These are phyloP conservation scores for Erebia aethiops DNA, from an alignment of 2,888 invertebrate genomes.

Conservation along the genomic window DNA sequence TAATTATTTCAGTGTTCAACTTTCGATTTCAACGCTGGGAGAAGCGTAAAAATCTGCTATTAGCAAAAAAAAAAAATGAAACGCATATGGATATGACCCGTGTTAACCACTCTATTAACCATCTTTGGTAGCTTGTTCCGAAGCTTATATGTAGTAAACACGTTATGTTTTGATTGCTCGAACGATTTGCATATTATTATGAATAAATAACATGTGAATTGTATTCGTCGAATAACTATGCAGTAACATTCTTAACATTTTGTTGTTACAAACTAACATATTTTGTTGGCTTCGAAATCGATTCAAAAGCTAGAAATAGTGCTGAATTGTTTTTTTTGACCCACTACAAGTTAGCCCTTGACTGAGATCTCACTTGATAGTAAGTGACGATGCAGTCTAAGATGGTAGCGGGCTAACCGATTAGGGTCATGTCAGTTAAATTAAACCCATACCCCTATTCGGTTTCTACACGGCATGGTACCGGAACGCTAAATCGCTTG, in stretches of 20 bases:
- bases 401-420: too few species aligned
- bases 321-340: too few species aligned
- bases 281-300: too few species aligned
- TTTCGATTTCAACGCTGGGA: not conserved
- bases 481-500: too few species aligned
- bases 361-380: too few species aligned
- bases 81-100: not conserved
- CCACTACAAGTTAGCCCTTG: too few species aligned
- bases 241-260: not conserved
- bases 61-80: slow-evolving; percentile 3
- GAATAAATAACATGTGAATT: slow-evolving; percentile 65
- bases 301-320: too few species aligned
- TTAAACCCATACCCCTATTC: too few species aligned
- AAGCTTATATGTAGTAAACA: slow-evolving; percentile 58
- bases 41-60: not conserved
- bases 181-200: slow-evolving; percentile 73
- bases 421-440: too few species aligned
- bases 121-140: slow-evolving; percentile 51
- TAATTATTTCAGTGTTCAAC: not conserved
- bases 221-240: not conserved
- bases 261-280: not conserved
- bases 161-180: slow-evolving; percentile 72
- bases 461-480: too few species aligned
- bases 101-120: slow-evolving; percentile 42
- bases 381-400: too few species aligned